Conservation (phyloP, 2,888 invertebrate genomes). For the Macrosiphum euphorbiae region DNA sequence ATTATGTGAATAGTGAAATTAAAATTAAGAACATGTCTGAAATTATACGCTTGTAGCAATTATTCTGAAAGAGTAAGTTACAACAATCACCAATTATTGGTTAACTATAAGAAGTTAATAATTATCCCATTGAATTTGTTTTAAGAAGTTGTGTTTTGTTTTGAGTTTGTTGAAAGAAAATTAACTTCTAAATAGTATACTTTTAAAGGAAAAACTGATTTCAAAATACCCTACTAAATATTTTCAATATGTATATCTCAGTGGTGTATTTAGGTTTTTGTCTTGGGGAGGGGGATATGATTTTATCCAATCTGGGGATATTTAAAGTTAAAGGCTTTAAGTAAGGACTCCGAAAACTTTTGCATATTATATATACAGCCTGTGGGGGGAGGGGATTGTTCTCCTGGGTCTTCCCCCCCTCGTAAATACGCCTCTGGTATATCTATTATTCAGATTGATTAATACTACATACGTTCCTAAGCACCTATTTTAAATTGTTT, state of each 20-base stretch:
- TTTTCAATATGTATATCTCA: neutral
- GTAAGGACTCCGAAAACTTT: too few species aligned
- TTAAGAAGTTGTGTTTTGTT: conserved; percentile 10
- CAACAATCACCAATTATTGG: neutral
- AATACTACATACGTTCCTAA: neutral
- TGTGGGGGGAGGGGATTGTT: too few species aligned
- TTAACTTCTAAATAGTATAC: neutral
- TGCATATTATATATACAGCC: too few species aligned
- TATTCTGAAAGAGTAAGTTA: neutral
- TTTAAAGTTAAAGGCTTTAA: too few species aligned
- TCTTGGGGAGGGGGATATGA: too few species aligned
- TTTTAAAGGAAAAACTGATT: neutral
- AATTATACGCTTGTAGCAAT: neutral
- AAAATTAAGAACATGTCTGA: neutral
- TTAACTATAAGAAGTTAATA: neutral
- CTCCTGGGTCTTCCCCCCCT: too few species aligned
- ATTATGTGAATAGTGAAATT: neutral
- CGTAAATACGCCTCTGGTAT: neutral
- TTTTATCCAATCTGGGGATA: too few species aligned
- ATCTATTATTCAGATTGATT: neutral
- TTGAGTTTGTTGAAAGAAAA: neutral
- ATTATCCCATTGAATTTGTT: neutral
- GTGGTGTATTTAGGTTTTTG: too few species aligned
- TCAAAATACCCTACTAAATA: neutral
- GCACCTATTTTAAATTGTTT: neutral